Base-by-base conservation (phyloP, 1,140 invertebrate species). In the Drosophila ficusphila region DNA sequence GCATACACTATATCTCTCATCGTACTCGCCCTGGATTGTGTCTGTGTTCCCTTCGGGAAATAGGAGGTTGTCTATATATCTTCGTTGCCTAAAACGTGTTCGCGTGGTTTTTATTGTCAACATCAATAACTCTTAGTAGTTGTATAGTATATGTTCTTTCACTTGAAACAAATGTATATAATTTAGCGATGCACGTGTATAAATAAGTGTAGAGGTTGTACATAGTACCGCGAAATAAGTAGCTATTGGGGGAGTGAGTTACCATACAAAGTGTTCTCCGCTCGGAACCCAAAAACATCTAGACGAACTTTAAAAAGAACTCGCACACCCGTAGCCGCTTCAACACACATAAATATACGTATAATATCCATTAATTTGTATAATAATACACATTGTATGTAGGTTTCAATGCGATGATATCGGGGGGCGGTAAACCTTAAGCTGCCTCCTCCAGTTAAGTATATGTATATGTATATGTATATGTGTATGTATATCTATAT, bases 91-190 rank as follows among this genome's bases (percentile, higher is more conserved):
- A 77, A 82, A 86, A 83, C 79, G 42, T 31, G 36, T 69, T 74
- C 58, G n/a, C 33, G 42, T 81, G 62, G 34, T 65, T 67, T 65
- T 88, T 85, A 81, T 85, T 86, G 76, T 86, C 76, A 86, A 88
- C 81, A 86, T 81, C 57, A 75, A 86, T 86, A 86, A 88, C 68
- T 69, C 58, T 86, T 88, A 70, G 65, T 81, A 73, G 52, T 75
- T 76, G 64, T 79, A 72, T 67, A 61, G 38, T 64, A 48, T 73
- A 62, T 60, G 47, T 62, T 29, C 46, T 29, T 70, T 56, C 53
- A 8, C 27, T 64, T 29, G 60, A 60, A 64, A 64, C 60, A 64
- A 39, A 60, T 60, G 54, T 49, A 44, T 71, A 58, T 73, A 69
- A 47, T 68, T 62, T 60, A 74, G 69, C 29, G 62, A 67, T 78